phyloP scores from a whole-genome alignment of 2,888 invertebrate genomes.

The Galeopsomyia nigrocyanea region DNA sequence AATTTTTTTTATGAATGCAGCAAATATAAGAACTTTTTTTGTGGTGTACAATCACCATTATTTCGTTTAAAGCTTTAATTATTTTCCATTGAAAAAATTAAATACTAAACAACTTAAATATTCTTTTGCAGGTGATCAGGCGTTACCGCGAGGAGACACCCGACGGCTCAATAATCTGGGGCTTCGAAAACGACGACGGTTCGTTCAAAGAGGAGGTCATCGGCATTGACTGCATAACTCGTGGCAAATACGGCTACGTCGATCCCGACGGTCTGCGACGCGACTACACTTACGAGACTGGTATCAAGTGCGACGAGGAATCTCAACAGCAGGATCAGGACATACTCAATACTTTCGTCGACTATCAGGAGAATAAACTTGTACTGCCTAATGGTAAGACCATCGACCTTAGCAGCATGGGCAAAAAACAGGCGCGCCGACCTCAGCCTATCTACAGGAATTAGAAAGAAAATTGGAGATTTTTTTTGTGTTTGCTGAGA shows the following conservation, averaged over 20 bases:
- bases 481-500: too few species aligned
- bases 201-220: conserved; percentile 88
- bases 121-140: conserved; percentile 56
- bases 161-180: conserved; percentile 86
- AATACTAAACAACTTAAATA: too few species aligned
- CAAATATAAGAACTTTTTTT: too few species aligned
- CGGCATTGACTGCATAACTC: conserved; percentile 82
- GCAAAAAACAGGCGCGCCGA: conserved; percentile 78
- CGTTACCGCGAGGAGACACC: conserved; percentile 82
- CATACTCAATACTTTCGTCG: conserved; percentile 73
- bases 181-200: conserved; percentile 90
- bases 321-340: conserved; percentile 69
- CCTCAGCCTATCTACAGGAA: conserved; percentile 73
- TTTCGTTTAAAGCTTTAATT: too few species aligned
- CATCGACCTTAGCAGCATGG: conserved; percentile 79
- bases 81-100: too few species aligned
- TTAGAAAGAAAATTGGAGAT: conserved; percentile 49
- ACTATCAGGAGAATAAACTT: conserved; percentile 81
- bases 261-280: conserved; percentile 87
- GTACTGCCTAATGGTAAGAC: conserved; percentile 81
- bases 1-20: too few species aligned
- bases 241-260: conserved; percentile 86
- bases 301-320: conserved; percentile 73
- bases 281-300: conserved; percentile 87
- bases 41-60: too few species aligned